These are phyloP conservation scores for Calliscelio sp. DNA, from an alignment of 2,888 invertebrate species.

Conservation along the genomic window DNA sequence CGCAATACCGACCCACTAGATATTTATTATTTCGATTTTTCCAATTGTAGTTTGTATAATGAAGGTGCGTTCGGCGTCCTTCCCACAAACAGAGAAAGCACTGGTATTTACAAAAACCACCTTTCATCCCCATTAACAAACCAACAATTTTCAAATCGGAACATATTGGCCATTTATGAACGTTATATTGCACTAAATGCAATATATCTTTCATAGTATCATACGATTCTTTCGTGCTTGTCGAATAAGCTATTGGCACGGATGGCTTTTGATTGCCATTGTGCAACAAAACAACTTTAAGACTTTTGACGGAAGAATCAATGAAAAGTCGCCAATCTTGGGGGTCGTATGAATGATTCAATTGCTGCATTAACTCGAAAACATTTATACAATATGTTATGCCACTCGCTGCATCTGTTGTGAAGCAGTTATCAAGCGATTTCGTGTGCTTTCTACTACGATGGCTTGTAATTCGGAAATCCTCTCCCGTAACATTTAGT, in stretches of 20 bases:
- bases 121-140: conserved; percentile 3
- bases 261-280: conserved; percentile 38
- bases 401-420: background rate
- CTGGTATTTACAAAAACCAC: conserved; percentile 10
- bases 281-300: conserved; percentile 39
- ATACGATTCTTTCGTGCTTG: conserved; percentile 4
- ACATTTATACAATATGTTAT: background rate
- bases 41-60: too few relatives aligned
- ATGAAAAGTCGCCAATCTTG: conserved; percentile 49
- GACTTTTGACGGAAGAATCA: conserved; percentile 39
- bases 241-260: conserved; percentile 11
- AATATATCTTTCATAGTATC: conserved; percentile 15
- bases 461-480: background rate
- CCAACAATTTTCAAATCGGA: conserved; percentile 29
- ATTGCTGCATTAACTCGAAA: background rate
- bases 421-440: background rate
- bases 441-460: too few relatives aligned
- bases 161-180: conserved; percentile 11
- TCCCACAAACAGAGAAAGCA: conserved; percentile 30
- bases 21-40: too few relatives aligned
- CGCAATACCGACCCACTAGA: too few relatives aligned
- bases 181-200: background rate
- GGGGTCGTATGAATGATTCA: background rate
- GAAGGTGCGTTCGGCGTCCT: too few relatives aligned
- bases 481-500: background rate